Evolutionary conservation across 2,113 vertebrate genomes (phyloP).

Genomic region (Pollachius pollachius): DNA sequence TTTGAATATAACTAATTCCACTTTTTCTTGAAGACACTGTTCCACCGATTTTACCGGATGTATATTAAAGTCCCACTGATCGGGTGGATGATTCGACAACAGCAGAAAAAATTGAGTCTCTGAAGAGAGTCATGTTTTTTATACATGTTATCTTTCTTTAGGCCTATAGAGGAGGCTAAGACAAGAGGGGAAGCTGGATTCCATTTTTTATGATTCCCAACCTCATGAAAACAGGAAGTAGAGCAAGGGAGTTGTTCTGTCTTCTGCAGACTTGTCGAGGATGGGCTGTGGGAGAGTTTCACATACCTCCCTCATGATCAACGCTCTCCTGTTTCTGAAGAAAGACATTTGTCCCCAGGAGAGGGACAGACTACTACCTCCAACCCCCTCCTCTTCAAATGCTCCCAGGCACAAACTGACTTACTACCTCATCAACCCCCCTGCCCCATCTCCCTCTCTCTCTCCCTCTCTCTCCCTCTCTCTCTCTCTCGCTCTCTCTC

Average conservation of each 20-base stretch:
- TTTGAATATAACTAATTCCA: too few species aligned
- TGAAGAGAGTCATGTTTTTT: too few species aligned
- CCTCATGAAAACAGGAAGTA: background rate
- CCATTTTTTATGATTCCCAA: too few species aligned
- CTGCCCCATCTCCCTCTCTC: background rate
- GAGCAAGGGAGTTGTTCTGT: background rate
- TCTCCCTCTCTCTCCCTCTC: constrained; percentile 2
- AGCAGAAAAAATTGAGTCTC: too few species aligned
- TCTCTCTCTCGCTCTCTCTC: too few species aligned
- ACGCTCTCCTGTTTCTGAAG: background rate
- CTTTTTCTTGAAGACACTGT: too few species aligned
- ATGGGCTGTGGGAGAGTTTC: background rate
- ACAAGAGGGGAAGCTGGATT: too few species aligned
- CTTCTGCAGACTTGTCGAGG: background rate
- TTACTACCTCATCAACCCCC: background rate
- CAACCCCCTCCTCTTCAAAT: background rate
- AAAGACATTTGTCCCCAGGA: background rate
- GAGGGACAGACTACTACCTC: background rate
- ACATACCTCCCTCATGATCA: background rate
- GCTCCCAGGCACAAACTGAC: background rate
- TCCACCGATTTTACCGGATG: too few species aligned
- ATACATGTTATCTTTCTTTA: too few species aligned
- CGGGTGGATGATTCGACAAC: too few species aligned
- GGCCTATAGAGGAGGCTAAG: too few species aligned
- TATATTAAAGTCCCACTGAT: too few species aligned